A percentile compares a stretch with the other conserved stretches of the same genome.
These are phyloP conservation scores for Dryoscopus gambensis DNA, from an alignment of 2,113 vertebrate genomes.

Conservation along the genomic window DNA sequence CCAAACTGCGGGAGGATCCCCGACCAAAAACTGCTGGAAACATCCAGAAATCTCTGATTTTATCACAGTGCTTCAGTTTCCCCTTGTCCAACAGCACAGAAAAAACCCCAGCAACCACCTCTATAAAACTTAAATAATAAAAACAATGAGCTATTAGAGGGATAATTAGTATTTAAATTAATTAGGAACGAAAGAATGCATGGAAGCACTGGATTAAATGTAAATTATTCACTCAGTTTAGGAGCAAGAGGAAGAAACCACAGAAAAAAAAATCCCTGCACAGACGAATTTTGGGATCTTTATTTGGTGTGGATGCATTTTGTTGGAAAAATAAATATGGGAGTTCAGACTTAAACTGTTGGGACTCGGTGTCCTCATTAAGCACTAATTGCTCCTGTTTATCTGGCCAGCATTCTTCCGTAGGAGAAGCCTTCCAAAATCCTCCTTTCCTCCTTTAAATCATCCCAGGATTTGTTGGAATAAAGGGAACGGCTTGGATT, in stretches of 20 bases:
- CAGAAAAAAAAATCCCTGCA: neutral
- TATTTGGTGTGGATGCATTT: neutral
- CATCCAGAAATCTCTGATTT: neutral
- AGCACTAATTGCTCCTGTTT: neutral
- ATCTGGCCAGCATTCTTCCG: neutral
- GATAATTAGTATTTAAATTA: neutral
- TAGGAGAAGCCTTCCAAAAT: neutral
- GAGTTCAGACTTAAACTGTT: neutral
- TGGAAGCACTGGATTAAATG: neutral
- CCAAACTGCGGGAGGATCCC: neutral
- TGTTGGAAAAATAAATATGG: neutral
- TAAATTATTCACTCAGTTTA: neutral
- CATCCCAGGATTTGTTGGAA: neutral
- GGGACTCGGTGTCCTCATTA: neutral
- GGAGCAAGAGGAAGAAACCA: neutral
- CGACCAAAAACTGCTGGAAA: accelerated
- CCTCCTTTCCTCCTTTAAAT: neutral
- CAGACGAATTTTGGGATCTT: neutral
- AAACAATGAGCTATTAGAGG: accelerated
- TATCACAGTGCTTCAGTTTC: neutral
- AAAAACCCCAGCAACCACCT: neutral
- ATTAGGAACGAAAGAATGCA: neutral
- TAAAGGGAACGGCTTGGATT: neutral
- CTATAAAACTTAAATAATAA: accelerated
- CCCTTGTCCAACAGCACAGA: neutral